These are phyloP conservation scores for Muscicapa comitata DNA, from an alignment of 2,797 vertebrate genomes.

Conservation along the genomic window DNA sequence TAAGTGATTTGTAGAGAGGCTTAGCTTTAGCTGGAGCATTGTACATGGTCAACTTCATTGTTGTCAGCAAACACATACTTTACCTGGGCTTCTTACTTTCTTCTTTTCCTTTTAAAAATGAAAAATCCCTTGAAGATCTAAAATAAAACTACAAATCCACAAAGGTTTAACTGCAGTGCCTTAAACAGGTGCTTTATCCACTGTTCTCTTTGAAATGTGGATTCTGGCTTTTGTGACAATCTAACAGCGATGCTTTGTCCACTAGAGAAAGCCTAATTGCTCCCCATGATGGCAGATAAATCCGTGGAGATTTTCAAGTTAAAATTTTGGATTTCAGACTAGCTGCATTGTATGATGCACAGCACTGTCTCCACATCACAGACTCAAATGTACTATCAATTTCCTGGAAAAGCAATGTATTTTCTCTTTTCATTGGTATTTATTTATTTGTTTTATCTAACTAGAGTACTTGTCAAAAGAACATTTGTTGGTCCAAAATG, in stretches of 20 bases:
- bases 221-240: neutral
- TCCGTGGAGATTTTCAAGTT: conserved; percentile 41
- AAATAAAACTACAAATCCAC: conserved; percentile 39
- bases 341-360: neutral
- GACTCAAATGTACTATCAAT: neutral
- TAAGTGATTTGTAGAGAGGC: conserved; percentile 24
- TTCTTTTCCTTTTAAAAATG: conserved; percentile 50
- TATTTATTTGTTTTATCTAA: neutral
- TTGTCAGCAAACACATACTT: conserved; percentile 18
- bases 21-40: conserved; percentile 25
- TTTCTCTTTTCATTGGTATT: neutral
- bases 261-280: conserved; percentile 64
- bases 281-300: conserved; percentile 54
- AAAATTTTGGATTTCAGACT: conserved; percentile 49
- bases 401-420: neutral
- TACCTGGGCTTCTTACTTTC: conserved; percentile 2
- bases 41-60: conserved; percentile 19
- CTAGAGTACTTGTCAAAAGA: neutral
- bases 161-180: conserved; percentile 8
- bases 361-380: neutral
- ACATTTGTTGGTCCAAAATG: neutral
- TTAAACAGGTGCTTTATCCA: conserved; percentile 38
- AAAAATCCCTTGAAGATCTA: conserved; percentile 32
- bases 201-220: neutral
- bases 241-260: conserved; percentile 13